Percentiles rank a stretch among this genome's conserved stretches.
phyloP scores from a whole-genome alignment of 2,888 invertebrate species.

The Noctua comes region DNA sequence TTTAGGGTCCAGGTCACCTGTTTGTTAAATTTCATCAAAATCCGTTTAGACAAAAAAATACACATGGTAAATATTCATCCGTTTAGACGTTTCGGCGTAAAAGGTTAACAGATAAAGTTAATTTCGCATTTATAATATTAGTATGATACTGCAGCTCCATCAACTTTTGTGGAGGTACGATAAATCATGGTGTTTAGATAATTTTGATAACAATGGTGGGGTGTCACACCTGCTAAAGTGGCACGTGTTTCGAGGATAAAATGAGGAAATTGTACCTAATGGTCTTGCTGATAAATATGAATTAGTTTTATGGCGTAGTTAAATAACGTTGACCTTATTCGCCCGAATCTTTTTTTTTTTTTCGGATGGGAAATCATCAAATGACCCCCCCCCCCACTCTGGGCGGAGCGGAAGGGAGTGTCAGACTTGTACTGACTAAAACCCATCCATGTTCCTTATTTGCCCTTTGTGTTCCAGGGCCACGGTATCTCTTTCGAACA shows the following conservation, averaged over 20 bases:
- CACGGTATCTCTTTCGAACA: too few species aligned
- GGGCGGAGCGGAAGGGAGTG: too few species aligned
- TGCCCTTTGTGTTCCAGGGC: too few species aligned
- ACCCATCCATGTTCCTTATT: too few species aligned
- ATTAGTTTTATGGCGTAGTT: neutral
- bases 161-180: constrained; percentile 1
- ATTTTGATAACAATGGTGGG: constrained; percentile 10
- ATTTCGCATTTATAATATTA: neutral
- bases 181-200: constrained; percentile 1
- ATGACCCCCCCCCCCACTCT: too few species aligned
- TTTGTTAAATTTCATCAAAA: neutral
- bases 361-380: too few species aligned
- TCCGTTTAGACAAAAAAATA: too few species aligned
- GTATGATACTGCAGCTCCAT: constrained; percentile 8
- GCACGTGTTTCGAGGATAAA: neutral
- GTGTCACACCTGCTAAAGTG: neutral
- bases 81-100: neutral
- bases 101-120: neutral
- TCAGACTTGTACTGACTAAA: too few species aligned
- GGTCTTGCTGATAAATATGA: neutral
- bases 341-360: neutral
- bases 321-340: neutral
- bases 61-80: too few species aligned
- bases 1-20: neutral
- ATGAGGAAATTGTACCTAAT: neutral